Evolutionary conservation across 2,797 vertebrate species (phyloP), one percentile per base, ranked within the genome.

Genomic region (Typhlichthys subterraneus): DNA sequence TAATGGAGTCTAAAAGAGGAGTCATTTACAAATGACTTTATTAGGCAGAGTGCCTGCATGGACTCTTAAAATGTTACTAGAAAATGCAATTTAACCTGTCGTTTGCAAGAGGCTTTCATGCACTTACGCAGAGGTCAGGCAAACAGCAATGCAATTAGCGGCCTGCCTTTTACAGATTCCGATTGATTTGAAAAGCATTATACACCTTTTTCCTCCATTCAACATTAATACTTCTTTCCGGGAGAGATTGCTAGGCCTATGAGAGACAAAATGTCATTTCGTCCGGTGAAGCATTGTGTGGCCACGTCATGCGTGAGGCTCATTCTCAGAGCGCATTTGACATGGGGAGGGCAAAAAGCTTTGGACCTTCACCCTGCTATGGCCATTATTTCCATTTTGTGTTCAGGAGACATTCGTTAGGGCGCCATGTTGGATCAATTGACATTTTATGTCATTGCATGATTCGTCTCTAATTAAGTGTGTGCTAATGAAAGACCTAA

Each of bases 21-120:
- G 86, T 93, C 87, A 85, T 92, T 92, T 93, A 91, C 90, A 89
- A 91, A 91, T 90, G 84, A 84, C 85, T 92, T 91, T 91, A 91
- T 92, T 90, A 88, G 86, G 82, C 90, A 85, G 90, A 92, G 92
- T 90, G 87, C 89, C 81, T 79, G 76, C 80, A 81, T 60, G 86
- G 87, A 89, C 87, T 87, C 89, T 87, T 90, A 83, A 91, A 89
- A 92, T 92, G 85, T 91, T 88, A 88, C 89, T 87, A 87, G 80
- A 89, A 87, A 93, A 90, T 87, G 79, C 88, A 88, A 89, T 92
- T 93, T 86, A 90, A 92, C 86, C 89, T 87, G 85, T 76, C 76
- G 67, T 91, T 91, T 88, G 75, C 78, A 84, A 73, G 75, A 87
- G 83, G 90, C 90, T 91, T 93, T 93, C 88, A 91, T 85, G 86